A percentile compares a stretch with the other conserved stretches of the same genome.
These are phyloP conservation scores for Yponomeuta malinellus DNA, from an alignment of 2,888 invertebrate genomes.

Conservation along the genomic window DNA sequence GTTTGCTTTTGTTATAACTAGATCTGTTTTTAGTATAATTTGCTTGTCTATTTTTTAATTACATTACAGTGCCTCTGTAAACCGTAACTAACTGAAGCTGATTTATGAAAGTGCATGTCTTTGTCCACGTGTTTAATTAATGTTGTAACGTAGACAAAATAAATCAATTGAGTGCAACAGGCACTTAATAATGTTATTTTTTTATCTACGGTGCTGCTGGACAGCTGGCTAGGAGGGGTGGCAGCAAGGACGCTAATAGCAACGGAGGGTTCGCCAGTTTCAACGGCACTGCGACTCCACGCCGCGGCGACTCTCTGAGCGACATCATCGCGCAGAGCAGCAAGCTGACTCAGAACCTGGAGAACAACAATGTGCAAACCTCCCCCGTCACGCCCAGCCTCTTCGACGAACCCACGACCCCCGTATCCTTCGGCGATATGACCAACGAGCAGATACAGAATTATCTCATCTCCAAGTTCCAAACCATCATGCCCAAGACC, in stretches of 20 bases:
- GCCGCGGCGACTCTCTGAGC: conserved; percentile 43
- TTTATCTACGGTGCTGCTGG: conserved; percentile 33
- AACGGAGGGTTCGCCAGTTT: conserved; percentile 28
- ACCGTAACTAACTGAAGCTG: not conserved
- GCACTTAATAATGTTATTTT: not conserved
- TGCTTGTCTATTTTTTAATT: not conserved
- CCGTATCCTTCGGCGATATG: conserved; percentile 48
- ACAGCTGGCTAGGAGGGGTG: conserved; percentile 33
- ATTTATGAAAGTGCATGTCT: not conserved
- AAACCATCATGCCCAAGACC: conserved; percentile 39
- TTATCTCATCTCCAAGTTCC: conserved; percentile 56
- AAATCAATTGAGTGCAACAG: not conserved
- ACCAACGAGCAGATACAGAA: conserved; percentile 60
- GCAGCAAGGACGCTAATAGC: conserved; percentile 29
- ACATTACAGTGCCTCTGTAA: not conserved
- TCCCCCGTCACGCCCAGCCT: conserved; percentile 26
- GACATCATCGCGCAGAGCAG: conserved; percentile 40
- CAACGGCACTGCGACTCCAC: conserved; percentile 42
- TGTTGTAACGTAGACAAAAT: not conserved
- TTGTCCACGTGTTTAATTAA: not conserved
- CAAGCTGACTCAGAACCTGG: conserved; percentile 39
- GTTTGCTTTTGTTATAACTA: not conserved
- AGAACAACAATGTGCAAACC: conserved; percentile 48
- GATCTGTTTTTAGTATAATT: not conserved
- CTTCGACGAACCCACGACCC: conserved; percentile 22